Conservation (phyloP, 2,113 vertebrate species). For the Recurvirostra avosetta region DNA sequence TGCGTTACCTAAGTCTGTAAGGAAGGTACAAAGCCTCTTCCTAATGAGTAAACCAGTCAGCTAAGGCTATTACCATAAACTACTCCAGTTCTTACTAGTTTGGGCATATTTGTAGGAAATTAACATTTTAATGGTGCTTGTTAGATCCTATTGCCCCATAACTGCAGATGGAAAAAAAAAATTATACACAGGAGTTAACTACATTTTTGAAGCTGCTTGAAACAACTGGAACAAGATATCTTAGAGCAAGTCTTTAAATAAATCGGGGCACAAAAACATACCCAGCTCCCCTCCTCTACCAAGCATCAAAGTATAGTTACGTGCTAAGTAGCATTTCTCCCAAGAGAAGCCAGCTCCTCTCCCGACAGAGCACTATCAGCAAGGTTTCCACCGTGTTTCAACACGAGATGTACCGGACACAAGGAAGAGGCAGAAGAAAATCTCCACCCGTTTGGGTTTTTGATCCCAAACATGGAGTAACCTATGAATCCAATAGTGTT, state of each 20-base stretch:
- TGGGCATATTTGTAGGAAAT: background rate
- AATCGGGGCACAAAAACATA: background rate
- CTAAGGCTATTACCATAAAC: background rate
- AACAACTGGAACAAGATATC: background rate
- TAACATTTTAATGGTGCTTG: background rate
- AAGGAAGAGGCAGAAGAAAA: background rate
- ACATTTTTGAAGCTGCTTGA: background rate
- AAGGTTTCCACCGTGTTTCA: background rate
- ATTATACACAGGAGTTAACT: background rate
- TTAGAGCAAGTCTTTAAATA: background rate
- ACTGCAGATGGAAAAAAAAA: background rate
- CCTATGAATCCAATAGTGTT: background rate
- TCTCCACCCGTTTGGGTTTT: background rate
- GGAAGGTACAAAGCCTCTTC: background rate
- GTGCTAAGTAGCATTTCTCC: background rate
- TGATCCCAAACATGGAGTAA: background rate
- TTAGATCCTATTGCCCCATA: background rate
- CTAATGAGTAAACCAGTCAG: background rate
- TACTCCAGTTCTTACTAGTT: background rate
- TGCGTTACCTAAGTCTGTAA: rapidly evolving
- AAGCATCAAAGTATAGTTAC: background rate
- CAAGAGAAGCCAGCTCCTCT: background rate
- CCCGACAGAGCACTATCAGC: background rate
- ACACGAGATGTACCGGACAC: background rate
- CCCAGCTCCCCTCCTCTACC: background rate